Evolutionary conservation across 2,888 invertebrate species (phyloP).

Genomic region (Cistogaster globosa): DNA sequence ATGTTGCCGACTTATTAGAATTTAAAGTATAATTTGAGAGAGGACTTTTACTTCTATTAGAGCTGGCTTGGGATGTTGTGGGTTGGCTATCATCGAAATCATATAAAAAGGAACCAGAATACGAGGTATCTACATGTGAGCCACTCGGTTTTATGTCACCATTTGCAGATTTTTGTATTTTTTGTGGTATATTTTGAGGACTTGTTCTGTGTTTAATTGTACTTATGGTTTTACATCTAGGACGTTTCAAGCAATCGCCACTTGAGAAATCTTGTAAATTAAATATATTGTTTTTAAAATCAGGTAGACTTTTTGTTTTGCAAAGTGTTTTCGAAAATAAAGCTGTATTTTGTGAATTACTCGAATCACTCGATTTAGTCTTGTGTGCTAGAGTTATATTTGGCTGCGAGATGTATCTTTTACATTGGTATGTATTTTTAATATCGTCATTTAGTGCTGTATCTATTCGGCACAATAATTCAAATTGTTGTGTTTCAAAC

Average conservation of each 20-base stretch:
- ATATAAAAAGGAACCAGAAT: conserved; percentile 41
- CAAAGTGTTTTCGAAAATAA: conserved; percentile 69
- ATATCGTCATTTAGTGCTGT: conserved; percentile 81
- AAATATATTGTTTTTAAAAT: conserved; percentile 40
- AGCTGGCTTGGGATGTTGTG: conserved; percentile 66
- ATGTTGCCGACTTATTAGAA: conserved; percentile 71
- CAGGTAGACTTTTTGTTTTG: conserved; percentile 75
- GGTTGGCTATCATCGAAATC: conserved; percentile 68
- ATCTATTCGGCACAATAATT: conserved; percentile 86
- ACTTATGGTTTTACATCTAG: too few species aligned
- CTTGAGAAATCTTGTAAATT: conserved; percentile 64
- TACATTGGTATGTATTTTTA: conserved; percentile 77
- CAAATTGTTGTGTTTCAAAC: conserved; percentile 86
- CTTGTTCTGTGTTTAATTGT: background rate
- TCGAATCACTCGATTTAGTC: too few species aligned
- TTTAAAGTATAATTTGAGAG: conserved; percentile 69
- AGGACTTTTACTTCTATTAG: conserved; percentile 57
- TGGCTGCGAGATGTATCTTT: conserved; percentile 84
- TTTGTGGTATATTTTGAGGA: conserved; percentile 39
- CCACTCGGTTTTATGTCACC: background rate
- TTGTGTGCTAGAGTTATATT: conserved; percentile 83
- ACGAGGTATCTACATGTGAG: conserved; percentile 25
- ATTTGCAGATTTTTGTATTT: background rate
- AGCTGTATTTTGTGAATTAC: background rate
- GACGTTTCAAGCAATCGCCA: background rate